Base-by-base conservation (phyloP, 2,797 vertebrate species). In the Pseudochaenichthys georgianus region DNA sequence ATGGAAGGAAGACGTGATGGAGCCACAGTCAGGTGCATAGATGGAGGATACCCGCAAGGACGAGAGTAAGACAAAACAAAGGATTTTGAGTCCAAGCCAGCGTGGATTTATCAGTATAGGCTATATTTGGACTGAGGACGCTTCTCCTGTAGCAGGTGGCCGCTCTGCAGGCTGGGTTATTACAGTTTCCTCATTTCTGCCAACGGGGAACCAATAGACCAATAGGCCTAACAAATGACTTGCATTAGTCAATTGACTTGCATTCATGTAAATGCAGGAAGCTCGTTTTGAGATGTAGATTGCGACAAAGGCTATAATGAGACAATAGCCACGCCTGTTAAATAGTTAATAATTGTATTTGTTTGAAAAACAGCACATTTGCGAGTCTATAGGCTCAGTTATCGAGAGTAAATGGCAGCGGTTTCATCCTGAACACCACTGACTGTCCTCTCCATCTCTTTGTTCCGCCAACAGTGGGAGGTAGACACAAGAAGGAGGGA, bases 391-490 rank as follows among this genome's bases (percentile, higher is more conserved):
- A 66, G 87, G 65, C 59, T 82, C 80, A 31, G 71, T 82, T 76
- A 87, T 77, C 41, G 80, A 74, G 80, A 70, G 72, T 34, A 69
- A 60, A 78, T 70, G 63, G 84, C 73, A 78, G 75, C 70, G 74
- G 73, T 77, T 84, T 80, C 73, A 70, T 75, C 53, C 78, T 83
- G 28, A 87, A 84, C 78, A 83, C 68, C 53, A 70, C 77, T 78
- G 78, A 83, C 65, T 64, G 68, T 80, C 73, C 65, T 81, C 82
- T 88, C 72, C 51, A 58, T 83, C 59, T 91, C 92, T 94, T 95
- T 95, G 94, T 95, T 95, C 88, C 83, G 78, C 78, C 88, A 92
- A 85, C 90, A 90, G 87, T 92, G 87, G 91, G 90, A 88, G 91
- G 89, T 75, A 86, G 71, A 63, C 65, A 55, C 79, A 67, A 57